Evolutionary conservation across 2,113 vertebrate species (phyloP).

Genomic region (Balaeniceps rex): DNA sequence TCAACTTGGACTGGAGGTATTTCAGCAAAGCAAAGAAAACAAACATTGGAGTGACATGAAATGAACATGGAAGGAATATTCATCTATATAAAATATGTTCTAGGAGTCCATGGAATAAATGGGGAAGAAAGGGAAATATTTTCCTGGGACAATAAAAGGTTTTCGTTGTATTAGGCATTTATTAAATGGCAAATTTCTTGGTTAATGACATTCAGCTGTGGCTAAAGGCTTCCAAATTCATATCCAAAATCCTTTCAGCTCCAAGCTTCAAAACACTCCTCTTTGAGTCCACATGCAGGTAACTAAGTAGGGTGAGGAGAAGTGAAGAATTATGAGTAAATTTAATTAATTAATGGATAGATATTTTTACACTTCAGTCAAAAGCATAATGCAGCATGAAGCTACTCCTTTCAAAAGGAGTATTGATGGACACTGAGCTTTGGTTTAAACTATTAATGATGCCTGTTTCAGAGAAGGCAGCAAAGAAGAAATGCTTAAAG

Average conservation of each 20-base stretch:
- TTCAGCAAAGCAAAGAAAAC: not conserved
- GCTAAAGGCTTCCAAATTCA: not conserved
- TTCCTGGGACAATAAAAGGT: not conserved
- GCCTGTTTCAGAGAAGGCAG: not conserved
- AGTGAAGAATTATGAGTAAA: not conserved
- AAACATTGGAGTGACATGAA: not conserved
- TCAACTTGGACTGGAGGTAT: not conserved
- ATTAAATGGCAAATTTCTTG: not conserved
- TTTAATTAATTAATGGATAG: not conserved
- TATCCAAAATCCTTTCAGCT: not conserved
- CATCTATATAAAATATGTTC: not conserved
- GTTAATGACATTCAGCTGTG: not conserved
- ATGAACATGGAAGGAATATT: not conserved
- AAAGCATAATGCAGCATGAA: not conserved
- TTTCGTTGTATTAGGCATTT: not conserved
- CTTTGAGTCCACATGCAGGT: not conserved
- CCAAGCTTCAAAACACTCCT: not conserved
- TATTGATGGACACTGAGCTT: not conserved
- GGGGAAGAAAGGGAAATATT: not conserved
- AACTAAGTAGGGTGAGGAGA: not conserved
- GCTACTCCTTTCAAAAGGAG: not conserved
- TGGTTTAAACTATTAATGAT: not conserved
- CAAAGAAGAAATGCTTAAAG: not conserved
- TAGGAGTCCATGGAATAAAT: not conserved
- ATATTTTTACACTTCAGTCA: not conserved